Conservation (phyloP, 2,888 invertebrate genomes). For the Mimachlamys varia region DNA sequence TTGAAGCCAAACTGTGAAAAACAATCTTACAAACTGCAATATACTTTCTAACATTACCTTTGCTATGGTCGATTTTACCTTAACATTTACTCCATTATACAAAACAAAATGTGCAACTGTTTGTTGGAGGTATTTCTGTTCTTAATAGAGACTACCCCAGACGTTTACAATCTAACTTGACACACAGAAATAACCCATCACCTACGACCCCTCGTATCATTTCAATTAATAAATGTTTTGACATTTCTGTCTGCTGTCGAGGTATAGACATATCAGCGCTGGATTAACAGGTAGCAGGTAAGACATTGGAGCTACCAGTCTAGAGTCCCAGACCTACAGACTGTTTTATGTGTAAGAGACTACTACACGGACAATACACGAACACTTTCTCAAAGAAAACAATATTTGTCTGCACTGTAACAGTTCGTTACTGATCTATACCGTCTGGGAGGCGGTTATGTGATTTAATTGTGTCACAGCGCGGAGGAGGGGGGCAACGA, state of each 20-base stretch:
- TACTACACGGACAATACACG: not conserved
- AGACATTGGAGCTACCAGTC: not conserved
- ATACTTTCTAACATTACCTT: not conserved
- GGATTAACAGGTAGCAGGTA: not conserved
- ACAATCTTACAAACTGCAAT: too few relatives aligned
- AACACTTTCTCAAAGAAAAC: not conserved
- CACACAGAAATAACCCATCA: not conserved
- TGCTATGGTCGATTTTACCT: too few relatives aligned
- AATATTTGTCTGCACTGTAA: not conserved
- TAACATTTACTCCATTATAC: too few relatives aligned
- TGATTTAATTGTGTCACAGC: not conserved
- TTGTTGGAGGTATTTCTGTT: not conserved
- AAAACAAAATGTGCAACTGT: too few relatives aligned
- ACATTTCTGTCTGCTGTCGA: not conserved
- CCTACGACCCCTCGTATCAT: not conserved
- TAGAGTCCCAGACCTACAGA: not conserved
- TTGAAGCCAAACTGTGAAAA: not conserved
- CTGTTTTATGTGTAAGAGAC: not conserved
- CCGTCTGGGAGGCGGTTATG: not conserved
- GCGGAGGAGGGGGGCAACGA: not conserved
- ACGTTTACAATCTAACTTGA: not conserved
- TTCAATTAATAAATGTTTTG: constrained; percentile 3
- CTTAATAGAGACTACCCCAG: not conserved
- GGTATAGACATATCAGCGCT: not conserved
- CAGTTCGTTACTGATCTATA: not conserved